Base-by-base conservation (phyloP, 2,888 invertebrate genomes). In the Tuberolachnus salignus region DNA sequence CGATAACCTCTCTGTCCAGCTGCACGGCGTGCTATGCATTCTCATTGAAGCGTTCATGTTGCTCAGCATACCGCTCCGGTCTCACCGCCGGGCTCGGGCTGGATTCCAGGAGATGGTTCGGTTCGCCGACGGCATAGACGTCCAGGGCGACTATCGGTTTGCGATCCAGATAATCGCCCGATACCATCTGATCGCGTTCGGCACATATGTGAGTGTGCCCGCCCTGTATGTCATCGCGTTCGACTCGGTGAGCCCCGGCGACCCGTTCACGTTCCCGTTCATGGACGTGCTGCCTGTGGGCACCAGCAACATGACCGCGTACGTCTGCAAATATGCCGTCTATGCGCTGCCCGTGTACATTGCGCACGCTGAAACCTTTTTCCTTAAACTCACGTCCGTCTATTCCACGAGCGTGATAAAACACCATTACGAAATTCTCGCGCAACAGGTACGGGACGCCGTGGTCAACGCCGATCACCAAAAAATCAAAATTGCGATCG, bases 301-400 rank as follows among this genome's bases (percentile, higher is more conserved):
- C 3, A 16, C 42, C 16, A 0, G 3, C 10, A 44, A 44, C 21
- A 3, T 21, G 1, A 1, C 21, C 1, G 55, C 44, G 0, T 70
- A 70, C 42, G 21, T 21, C 6, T 23, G 14, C 70, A 70, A 70
- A 21, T 70, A 55, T 42, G 13, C 13, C 1, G 42, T 11, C 4
- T 70, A 55, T 42, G 21, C 55, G 4, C 14, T 70, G 4, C 14
- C 70, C 14, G 70, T 55, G 55, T 70, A 55, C 21, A 70, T 70
- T 3, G 70, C 70, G 8, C 55, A 70, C 42, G 0, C 21, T 16
- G 70, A 70, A 21, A 14, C 21, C 0, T 44, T 53, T 21, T 70
- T 70, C 1, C 21, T 70, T 9, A 70, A 55, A 21, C 11, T 42
- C 0, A 42, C 21, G 42, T 70, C 55, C 14, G 21, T 55, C 6